Evolutionary conservation across 2,797 vertebrate genomes (phyloP).

Genomic region (Pogoniulus pusillus): DNA sequence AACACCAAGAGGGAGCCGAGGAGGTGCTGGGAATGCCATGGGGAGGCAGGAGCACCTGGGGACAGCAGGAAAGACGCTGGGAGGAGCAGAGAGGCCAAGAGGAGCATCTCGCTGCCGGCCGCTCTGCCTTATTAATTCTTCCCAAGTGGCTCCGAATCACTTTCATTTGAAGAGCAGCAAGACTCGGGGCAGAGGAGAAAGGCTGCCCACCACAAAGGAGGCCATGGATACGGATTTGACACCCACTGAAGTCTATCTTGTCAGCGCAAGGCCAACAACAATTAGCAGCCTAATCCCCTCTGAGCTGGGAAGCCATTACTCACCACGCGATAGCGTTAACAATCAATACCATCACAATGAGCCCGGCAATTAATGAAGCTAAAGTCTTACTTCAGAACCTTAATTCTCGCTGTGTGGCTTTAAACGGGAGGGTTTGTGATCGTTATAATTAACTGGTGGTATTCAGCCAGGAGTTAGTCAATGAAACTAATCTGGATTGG

Average conservation of each 20-base stretch:
- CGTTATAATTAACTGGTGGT: slow-evolving; percentile 78
- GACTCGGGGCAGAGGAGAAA: slow-evolving; percentile 21
- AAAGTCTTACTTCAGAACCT: slow-evolving; percentile 83
- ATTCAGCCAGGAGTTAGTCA: slow-evolving; percentile 73
- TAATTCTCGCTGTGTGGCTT: slow-evolving; percentile 70
- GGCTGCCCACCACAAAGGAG: slow-evolving; percentile 64
- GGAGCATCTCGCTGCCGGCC: neutral
- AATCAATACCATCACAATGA: slow-evolving; percentile 87
- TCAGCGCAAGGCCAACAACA: slow-evolving; percentile 85
- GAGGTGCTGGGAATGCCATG: accelerated
- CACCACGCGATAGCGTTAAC: slow-evolving; percentile 78
- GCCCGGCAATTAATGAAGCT: slow-evolving; percentile 87
- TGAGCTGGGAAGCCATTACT: slow-evolving; percentile 83
- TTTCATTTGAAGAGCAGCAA: slow-evolving; percentile 4
- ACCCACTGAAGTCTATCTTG: slow-evolving; percentile 83
- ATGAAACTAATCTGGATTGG: slow-evolving; percentile 70
- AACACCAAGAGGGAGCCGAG: accelerated
- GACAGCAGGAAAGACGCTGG: neutral
- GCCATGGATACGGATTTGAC: slow-evolving; percentile 73
- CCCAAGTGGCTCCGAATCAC: slow-evolving; percentile 19
- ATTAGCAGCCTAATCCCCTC: slow-evolving; percentile 87
- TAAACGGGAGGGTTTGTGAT: slow-evolving; percentile 68
- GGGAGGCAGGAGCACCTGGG: neutral
- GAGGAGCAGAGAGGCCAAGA: neutral
- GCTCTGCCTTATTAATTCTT: slow-evolving; percentile 31